Evolutionary conservation across 2,888 invertebrate species (phyloP), one percentile per base, ranked within the genome.

Genomic region (Drosophila ezoana): DNA sequence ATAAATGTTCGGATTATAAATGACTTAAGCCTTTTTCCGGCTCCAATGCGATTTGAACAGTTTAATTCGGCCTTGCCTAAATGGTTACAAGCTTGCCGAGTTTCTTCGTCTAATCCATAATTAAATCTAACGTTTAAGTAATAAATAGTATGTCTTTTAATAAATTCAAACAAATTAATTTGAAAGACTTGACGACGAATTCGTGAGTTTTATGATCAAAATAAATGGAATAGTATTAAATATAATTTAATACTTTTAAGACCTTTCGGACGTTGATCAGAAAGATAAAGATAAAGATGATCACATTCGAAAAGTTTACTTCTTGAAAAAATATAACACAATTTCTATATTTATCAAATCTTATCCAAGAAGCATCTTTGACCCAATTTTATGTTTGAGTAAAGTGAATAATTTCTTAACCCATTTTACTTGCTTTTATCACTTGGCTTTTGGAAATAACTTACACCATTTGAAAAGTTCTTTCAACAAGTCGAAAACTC

Each of bases 111-210:
- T 70, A 60, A 71, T 65, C 66, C 45, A 49, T 53, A 57, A 71
- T 76, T 65, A 65, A 72, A 56, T 71, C 73, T 44, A 51, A 10
- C 35, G 53, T 71, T 63, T 64, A 35, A 35, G 10, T 38, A 16
- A 47, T 51, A 41, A 52, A 64, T 64, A 37, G 44, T 37, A 10
- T 9, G 37, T 49, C 43, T 43, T 37, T 62, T 62, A 41, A 51
- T 49, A 14, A 37, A 63, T 20, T 32, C 11, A 18, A 37, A 33
- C 11, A 41, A 40, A 37, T 49, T 57, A 28, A 43, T 43, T 66
- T 48, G 28, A 3, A 37, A 23, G 49, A 51, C 37, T 49, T 20
- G 20, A 4, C 20, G 20, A 20, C 20, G 20, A 20, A 0, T 20
- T 59, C 68, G 53, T 37, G 53, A 32, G 32, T 28, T 9, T 14